A percentile compares a stretch with the other conserved stretches of the same genome.
Conservation (phyloP, 2,113 vertebrate species). For the Phyllopteryx taeniolatus region DNA sequence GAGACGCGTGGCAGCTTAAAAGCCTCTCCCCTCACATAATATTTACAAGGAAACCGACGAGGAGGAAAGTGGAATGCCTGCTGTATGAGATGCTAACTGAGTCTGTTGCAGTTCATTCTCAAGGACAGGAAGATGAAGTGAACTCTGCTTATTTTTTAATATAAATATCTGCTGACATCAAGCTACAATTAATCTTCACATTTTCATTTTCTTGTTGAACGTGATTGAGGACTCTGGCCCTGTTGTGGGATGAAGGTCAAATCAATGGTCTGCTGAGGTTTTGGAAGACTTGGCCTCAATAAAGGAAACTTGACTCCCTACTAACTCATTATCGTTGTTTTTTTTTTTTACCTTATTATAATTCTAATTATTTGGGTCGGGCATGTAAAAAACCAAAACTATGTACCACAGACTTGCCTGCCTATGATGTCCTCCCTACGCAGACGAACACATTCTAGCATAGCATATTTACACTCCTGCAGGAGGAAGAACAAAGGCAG, state of each 20-base stretch:
- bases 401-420: slow-evolving; percentile 41
- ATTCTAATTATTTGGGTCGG: slow-evolving; percentile 27
- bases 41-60: slow-evolving; percentile 41
- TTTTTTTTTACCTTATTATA: slow-evolving; percentile 30
- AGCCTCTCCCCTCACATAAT: slow-evolving; percentile 64
- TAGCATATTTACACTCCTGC: slow-evolving; percentile 53
- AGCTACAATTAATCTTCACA: slow-evolving; percentile 17
- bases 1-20: slow-evolving; percentile 62
- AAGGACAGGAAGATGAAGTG: slow-evolving; percentile 46
- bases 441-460: slow-evolving; percentile 51
- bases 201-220: slow-evolving; percentile 40
- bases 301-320: slow-evolving; percentile 49
- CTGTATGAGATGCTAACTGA: slow-evolving; percentile 26
- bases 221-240: slow-evolving; percentile 19
- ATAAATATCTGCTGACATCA: slow-evolving; percentile 17
- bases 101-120: slow-evolving; percentile 13
- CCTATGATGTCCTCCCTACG: slow-evolving; percentile 37
- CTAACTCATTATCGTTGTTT: slow-evolving; percentile 1
- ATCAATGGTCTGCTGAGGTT: slow-evolving; percentile 26
- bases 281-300: slow-evolving; percentile 39
- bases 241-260: neutral
- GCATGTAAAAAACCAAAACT: slow-evolving; percentile 39
- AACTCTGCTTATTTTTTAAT: neutral
- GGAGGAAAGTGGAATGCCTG: slow-evolving; percentile 42
- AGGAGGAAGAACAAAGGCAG: slow-evolving; percentile 32